phyloP scores from a whole-genome alignment of 2,797 vertebrate genomes.

The Anguilla anguilla region DNA sequence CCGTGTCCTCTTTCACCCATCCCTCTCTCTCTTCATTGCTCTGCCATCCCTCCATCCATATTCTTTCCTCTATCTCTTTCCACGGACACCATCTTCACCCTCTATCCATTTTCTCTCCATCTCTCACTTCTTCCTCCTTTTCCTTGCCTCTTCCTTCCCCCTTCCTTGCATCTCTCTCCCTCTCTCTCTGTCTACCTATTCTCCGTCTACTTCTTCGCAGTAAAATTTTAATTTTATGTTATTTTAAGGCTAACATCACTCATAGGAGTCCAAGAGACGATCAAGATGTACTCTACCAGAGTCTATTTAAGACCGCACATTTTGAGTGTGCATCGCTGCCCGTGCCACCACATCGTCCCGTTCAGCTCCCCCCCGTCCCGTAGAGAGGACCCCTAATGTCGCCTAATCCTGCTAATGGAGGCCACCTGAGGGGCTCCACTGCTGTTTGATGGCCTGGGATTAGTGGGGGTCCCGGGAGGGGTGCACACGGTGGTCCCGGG shows the following conservation, averaged over 20 bases:
- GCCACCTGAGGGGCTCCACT: background rate
- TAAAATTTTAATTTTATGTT: background rate
- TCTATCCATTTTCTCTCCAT: background rate
- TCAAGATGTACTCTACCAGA: background rate
- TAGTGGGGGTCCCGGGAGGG: background rate
- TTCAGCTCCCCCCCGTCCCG: background rate
- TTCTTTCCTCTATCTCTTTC: background rate
- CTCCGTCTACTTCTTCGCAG: background rate
- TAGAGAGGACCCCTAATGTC: background rate
- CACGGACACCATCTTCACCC: background rate
- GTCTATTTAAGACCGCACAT: background rate
- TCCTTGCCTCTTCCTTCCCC: background rate
- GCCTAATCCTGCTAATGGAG: slow-evolving; percentile 18
- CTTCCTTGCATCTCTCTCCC: background rate
- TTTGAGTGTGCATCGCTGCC: background rate
- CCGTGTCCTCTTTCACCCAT: slow-evolving; percentile 26
- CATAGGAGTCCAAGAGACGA: background rate
- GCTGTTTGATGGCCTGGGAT: background rate
- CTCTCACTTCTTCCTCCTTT: background rate
- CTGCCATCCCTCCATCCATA: background rate
- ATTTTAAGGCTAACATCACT: too few species aligned
- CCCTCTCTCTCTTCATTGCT: background rate
- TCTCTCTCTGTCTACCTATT: background rate
- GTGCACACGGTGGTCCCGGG: slow-evolving; percentile 11
- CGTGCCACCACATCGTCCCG: too few species aligned